Conservation (phyloP, 2,888 invertebrate species). For the Beris morrisii region DNA sequence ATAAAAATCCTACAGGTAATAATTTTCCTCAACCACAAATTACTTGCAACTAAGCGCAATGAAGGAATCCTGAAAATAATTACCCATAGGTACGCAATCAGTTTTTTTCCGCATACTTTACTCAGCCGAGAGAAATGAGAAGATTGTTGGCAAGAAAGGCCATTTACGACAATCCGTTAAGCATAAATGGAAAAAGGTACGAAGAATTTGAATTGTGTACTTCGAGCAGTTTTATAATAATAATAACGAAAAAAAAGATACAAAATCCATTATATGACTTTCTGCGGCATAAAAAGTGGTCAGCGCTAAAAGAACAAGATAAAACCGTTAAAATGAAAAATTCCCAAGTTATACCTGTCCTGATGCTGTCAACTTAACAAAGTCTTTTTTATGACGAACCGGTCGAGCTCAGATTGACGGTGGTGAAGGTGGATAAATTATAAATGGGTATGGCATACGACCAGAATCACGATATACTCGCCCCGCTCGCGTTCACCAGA, state of each 20-base stretch:
- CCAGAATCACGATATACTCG: not conserved
- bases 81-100: not conserved
- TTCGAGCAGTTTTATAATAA: too few species aligned
- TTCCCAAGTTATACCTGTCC: conserved; percentile 1
- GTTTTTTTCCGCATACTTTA: conserved; percentile 6
- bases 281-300: conserved; percentile 2
- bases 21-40: conserved; percentile 6
- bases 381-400: conserved; percentile 6
- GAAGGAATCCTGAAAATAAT: conserved; percentile 7
- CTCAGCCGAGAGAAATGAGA: not conserved
- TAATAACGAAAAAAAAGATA: too few species aligned
- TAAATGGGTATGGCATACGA: not conserved
- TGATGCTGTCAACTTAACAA: conserved; percentile 1
- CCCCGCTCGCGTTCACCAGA: not conserved
- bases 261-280: too few species aligned
- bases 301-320: conserved; percentile 1
- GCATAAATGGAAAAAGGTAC: too few species aligned
- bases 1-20: not conserved
- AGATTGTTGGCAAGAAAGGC: not conserved
- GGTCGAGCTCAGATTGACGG: conserved; percentile 4
- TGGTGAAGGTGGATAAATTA: conserved; percentile 12
- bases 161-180: too few species aligned
- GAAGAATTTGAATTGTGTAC: too few species aligned
- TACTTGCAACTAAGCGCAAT: not conserved
- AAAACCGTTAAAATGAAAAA: conserved; percentile 19